Evolutionary conservation across 2,113 vertebrate species (phyloP), one percentile per base, ranked within the genome.

Genomic region (Narcine bancroftii): DNA sequence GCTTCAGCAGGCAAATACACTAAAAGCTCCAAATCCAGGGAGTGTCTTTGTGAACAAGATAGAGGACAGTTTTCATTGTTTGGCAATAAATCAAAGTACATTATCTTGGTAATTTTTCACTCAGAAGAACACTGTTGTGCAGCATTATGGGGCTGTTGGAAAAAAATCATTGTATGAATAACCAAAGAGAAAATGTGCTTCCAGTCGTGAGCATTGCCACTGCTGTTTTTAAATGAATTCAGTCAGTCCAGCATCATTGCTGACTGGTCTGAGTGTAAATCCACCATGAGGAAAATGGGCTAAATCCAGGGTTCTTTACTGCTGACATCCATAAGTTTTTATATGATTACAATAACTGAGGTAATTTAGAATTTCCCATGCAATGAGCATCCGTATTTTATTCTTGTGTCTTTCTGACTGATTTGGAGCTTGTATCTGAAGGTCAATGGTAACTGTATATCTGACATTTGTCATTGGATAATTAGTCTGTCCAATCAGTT

Each of bases 1-100:
- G 47, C 3, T 56, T 56, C 17, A 56, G 77, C 17, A 85, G 50
- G 81, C 53, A 33, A 17, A 85, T 39, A 56, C 5, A 69, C 24
- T 69, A 69, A 19, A 69, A 69, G 0, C 66, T 69, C 24, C 24
- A 26, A 69, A 5, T 29, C 66, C 17, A 26, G 66, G 21, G 24
- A 69, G 63, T 15, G 17, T 66, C 63, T 66, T 66, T 89, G 87
- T 42, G 39, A 89, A 45, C n/a, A 89, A 42, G 87, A 21, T 66
- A 69, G 63, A 42, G 60, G 60, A 89, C 60, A 89, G 2, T 89
- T 89, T 42, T 66, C 87, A 89, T 45, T 89, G 85, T 65, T 65
- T 66, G 24, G 39, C 24, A 66, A 89, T 89, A 89, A 89, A 69
- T 89, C 60, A 89, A 66, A 69, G n/a, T 19, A 89, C 19, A 36